Base-by-base conservation (phyloP, 1,140 invertebrate genomes). In the Drosophila kikkawai region DNA sequence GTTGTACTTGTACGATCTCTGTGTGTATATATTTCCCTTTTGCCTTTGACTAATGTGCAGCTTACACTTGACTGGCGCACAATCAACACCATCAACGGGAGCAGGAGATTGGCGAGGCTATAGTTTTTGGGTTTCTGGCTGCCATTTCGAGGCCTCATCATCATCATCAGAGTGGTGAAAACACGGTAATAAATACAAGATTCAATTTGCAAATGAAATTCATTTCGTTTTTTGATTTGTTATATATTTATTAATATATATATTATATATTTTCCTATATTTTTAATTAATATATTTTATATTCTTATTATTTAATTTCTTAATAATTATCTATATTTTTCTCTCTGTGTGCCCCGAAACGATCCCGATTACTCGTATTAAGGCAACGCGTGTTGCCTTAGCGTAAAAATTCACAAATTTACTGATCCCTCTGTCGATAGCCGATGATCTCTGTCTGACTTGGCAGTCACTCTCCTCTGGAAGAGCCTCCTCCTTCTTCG, bases 21-120 rank as follows among this genome's bases (percentile, higher is more conserved):
- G 22, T 22, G 22, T 22, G 22, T 56, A 26, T 26, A 39, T 57
- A 47, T 50, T 60, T 66, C 59, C 64, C 44, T 44, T 73, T 45
- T 45, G 12, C 60, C 75, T 84, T 88, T 88, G 85, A 88, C 85
- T 88, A 88, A 88, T 88, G 85, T 88, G 78, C 85, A 88, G 82
- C 85, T 90, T 88, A 88, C 85, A 88, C 85, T 88, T 88, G 85
- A 88, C 85, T 90, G 85, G 81, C 85, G 81, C 85, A 90, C 85
- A 88, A 88, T 88, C 85, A 88, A 88, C 85, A 90, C 85, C 85
- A 88, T 85, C 84, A 73, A 66, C 76, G 61, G 64, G 79, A 61
- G 53, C 59, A 58, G 44, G 64, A 53, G 63, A 61, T 55, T 68
- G 74, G 53, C 65, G 66, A 58, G 22, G 50, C 44, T 29, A 42